These are phyloP conservation scores for Falco biarmicus DNA, from an alignment of 2,797 vertebrate species.

Conservation along the genomic window DNA sequence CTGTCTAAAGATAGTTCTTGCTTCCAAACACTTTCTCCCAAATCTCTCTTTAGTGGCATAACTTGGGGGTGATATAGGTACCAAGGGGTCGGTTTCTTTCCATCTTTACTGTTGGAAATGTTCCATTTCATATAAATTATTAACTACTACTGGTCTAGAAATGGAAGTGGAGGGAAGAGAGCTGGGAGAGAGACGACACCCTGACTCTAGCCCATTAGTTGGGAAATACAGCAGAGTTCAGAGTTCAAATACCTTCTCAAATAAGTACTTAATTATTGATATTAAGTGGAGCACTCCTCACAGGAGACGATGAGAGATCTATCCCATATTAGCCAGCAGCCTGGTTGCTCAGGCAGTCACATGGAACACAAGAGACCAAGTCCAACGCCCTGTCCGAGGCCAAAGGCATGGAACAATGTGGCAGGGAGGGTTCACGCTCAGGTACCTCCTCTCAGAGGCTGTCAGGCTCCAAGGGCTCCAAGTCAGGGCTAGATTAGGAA, in stretches of 20 bases:
- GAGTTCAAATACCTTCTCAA: conserved; percentile 11
- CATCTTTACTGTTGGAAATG: not conserved
- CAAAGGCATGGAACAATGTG: not conserved
- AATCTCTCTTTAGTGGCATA: not conserved
- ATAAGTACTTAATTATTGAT: not conserved
- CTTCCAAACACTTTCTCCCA: not conserved
- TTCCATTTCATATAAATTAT: not conserved
- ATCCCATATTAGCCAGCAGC: not conserved
- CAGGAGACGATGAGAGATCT: not conserved
- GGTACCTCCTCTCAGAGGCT: not conserved
- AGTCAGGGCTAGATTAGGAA: not conserved
- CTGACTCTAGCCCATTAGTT: not conserved
- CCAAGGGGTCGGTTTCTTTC: conserved; percentile 11
- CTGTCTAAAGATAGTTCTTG: not conserved
- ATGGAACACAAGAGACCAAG: not conserved
- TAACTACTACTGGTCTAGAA: not conserved
- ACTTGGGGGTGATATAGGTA: not conserved
- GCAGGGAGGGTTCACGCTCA: not conserved
- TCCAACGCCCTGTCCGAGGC: not conserved
- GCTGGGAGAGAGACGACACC: not conserved
- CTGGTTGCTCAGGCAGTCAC: not conserved
- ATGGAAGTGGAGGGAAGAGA: not conserved
- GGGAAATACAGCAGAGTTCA: not conserved
- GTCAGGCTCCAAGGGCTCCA: not conserved
- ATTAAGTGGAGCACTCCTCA: not conserved